phyloP scores from a whole-genome alignment of 2,113 vertebrate species.

The Pontoporia blainvillei region DNA sequence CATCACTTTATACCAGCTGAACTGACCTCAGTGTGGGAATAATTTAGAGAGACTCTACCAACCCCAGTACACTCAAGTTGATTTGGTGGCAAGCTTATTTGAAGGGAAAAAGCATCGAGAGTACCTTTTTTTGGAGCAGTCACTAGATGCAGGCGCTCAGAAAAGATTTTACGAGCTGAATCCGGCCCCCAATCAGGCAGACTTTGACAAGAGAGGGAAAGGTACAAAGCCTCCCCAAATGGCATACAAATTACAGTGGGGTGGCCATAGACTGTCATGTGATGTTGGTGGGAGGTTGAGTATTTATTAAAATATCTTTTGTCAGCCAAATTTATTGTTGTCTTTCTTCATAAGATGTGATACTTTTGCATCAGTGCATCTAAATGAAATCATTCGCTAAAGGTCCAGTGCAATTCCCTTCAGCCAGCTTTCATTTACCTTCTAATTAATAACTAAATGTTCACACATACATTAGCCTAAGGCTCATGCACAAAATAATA shows the following conservation, averaged over 20 bases:
- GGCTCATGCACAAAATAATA: slow-evolving; percentile 60
- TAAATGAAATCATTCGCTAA: slow-evolving; percentile 73
- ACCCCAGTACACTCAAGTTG: background rate
- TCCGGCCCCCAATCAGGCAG: background rate
- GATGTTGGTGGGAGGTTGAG: slow-evolving; percentile 34
- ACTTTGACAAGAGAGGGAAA: background rate
- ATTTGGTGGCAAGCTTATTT: background rate
- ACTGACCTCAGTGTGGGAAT: background rate
- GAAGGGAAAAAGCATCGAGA: background rate
- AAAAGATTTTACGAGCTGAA: background rate
- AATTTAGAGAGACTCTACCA: background rate
- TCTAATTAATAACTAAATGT: slow-evolving; percentile 74
- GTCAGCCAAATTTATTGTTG: slow-evolving; percentile 60
- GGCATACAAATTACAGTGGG: background rate
- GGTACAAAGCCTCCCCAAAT: background rate
- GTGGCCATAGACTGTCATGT: background rate
- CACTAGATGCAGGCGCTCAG: background rate
- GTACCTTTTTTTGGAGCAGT: background rate
- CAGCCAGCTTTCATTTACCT: slow-evolving; percentile 72
- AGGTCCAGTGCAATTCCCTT: slow-evolving; percentile 70
- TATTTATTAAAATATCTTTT: slow-evolving; percentile 70
- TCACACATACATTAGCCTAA: slow-evolving; percentile 57
- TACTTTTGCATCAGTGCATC: slow-evolving; percentile 67
- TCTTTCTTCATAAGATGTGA: slow-evolving; percentile 66
- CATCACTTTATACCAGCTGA: background rate